A percentile compares a stretch with the other conserved stretches of the same genome.
Conservation (phyloP, 2,888 invertebrate species). For the Coecobrya sp. region DNA sequence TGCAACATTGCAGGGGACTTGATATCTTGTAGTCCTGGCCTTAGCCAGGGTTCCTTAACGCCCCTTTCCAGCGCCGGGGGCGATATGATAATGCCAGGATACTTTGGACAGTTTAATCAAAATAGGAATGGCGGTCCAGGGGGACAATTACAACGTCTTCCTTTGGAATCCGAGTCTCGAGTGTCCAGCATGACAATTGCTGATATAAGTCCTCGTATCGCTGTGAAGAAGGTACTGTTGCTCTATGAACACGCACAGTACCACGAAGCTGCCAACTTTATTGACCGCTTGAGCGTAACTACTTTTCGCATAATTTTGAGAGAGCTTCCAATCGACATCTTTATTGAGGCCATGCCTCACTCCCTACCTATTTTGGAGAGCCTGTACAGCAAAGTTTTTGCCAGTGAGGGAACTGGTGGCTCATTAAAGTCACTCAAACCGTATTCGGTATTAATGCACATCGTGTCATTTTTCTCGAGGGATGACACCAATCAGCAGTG, state of each 20-base stretch:
- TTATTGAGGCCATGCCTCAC: slow-evolving; percentile 96
- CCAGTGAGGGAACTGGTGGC: slow-evolving; percentile 88
- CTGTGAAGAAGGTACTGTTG: slow-evolving; percentile 90
- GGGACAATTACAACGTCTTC: slow-evolving; percentile 74
- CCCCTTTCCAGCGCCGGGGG: slow-evolving; percentile 59
- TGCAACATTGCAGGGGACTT: slow-evolving; percentile 85
- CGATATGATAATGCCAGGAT: slow-evolving; percentile 57
- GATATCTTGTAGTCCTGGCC: slow-evolving; percentile 82
- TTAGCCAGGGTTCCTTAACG: slow-evolving; percentile 66
- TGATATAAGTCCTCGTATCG: slow-evolving; percentile 89
- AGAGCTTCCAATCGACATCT: slow-evolving; percentile 94
- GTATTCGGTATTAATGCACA: slow-evolving; percentile 95
- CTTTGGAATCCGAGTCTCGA: slow-evolving; percentile 85
- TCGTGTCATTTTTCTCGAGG: slow-evolving; percentile 92
- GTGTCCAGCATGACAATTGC: slow-evolving; percentile 87
- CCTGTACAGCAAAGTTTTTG: slow-evolving; percentile 90
- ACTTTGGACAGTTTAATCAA: slow-evolving; percentile 80
- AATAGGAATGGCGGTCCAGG: neutral
- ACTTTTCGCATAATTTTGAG: slow-evolving; percentile 91
- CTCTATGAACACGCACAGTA: slow-evolving; percentile 96
- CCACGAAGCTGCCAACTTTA: slow-evolving; percentile 95
- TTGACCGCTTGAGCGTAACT: slow-evolving; percentile 93
- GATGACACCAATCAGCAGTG: slow-evolving; percentile 82
- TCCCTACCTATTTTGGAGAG: slow-evolving; percentile 96
- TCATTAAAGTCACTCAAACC: slow-evolving; percentile 89